phyloP scores from a whole-genome alignment of 2,888 invertebrate genomes.

The Pyrochroa serraticornis region DNA sequence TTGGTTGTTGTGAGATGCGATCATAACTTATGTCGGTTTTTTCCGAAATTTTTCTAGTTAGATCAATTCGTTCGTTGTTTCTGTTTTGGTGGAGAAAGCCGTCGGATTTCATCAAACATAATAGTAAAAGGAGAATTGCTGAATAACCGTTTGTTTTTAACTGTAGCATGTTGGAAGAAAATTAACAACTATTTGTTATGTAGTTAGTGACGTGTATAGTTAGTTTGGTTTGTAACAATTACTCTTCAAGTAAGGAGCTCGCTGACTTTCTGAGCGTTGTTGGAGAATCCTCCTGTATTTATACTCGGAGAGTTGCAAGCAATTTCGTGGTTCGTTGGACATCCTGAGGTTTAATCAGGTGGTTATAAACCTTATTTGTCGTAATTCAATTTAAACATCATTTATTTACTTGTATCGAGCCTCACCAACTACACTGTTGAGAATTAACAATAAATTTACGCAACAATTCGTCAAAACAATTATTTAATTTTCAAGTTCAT shows the following conservation, averaged over 20 bases:
- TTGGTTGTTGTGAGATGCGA: background rate
- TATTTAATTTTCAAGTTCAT: too few relatives aligned
- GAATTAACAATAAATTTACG: too few relatives aligned
- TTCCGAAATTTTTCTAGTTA: too few relatives aligned
- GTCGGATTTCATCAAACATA: slow-evolving; percentile 19
- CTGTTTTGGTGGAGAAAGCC: slow-evolving; percentile 25
- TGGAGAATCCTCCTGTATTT: slow-evolving; percentile 7
- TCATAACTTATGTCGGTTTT: background rate
- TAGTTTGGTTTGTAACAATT: slow-evolving; percentile 21
- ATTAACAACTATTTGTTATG: slow-evolving; percentile 8
- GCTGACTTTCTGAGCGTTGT: slow-evolving; percentile 23
- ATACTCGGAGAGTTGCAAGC: slow-evolving; percentile 7
- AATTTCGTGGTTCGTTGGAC: slow-evolving; percentile 21
- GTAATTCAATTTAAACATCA: slow-evolving; percentile 25
- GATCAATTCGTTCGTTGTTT: background rate
- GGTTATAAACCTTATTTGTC: slow-evolving; percentile 16
- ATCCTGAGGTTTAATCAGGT: slow-evolving; percentile 25
- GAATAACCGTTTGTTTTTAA: slow-evolving; percentile 18
- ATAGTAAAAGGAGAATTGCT: slow-evolving; percentile 18
- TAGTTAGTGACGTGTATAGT: slow-evolving; percentile 26
- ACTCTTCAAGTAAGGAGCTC: slow-evolving; percentile 17
- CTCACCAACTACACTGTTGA: background rate
- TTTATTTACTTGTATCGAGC: background rate
- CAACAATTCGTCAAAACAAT: too few relatives aligned
- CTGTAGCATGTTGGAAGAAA: slow-evolving; percentile 27